Evolutionary conservation across 2,113 vertebrate species (phyloP), one percentile per base, ranked within the genome.

Genomic region (Eclectus roratus): DNA sequence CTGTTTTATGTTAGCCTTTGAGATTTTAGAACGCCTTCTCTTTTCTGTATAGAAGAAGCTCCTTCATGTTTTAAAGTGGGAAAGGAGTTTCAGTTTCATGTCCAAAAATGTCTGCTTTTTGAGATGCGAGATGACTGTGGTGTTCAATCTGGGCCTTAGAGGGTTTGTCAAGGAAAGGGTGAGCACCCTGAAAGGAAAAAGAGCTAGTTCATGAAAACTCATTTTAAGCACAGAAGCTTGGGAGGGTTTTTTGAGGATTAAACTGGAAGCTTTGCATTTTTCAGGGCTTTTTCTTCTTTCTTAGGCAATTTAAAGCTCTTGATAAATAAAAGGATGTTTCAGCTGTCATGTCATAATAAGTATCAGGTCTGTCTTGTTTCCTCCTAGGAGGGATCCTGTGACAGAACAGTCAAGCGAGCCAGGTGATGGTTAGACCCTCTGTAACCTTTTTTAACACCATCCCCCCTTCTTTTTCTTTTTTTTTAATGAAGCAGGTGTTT

Each of bases 201-300:
- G 39, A 91, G 8, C n/a, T 68, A 69, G 20, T 44, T 95, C n/a
- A 73, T 85, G 43, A 93, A 70, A 96, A 88, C 79, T 82, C 28
- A 35, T 84, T 90, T 88, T 85, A 88, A 94, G 35, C 39, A 44
- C 15, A 20, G 37, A 50, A 61, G 21, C 31, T 49, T 76, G 20
- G 56, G 56, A 58, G 33, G 56, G 33, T 15, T 66, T 80, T 91
- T 87, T 56, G 13, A 58, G 65, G 84, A 89, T 94, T 92, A 96
- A 53, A 33, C 41, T 72, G 58, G 31, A 96, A 93, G 33, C 41
- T 93, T 94, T 96, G 18, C 18, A 43, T 88, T 83, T 95, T 92
- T 63, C 19, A 88, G 24, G 33, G 43, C 19, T 90, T 88, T 89
- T 93, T 83, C 33, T 77, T 91, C 47, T 7, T 85, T 92, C 50